phyloP scores from a whole-genome alignment of 2,888 invertebrate genomes.

The Sturmia bella region DNA sequence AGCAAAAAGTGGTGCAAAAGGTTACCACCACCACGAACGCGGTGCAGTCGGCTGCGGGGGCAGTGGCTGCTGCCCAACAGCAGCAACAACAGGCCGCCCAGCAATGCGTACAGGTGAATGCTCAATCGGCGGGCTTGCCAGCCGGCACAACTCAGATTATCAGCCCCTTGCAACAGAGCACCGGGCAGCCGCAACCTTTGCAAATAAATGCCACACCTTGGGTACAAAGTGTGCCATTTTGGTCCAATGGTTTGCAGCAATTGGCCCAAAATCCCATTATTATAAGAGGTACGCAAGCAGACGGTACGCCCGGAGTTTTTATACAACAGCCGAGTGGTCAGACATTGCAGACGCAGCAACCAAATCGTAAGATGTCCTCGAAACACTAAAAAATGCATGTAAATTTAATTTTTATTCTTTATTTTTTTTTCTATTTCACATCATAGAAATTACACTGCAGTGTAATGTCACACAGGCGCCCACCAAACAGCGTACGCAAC shows the following conservation, averaged over 20 bases:
- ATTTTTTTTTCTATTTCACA: no score
- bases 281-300: conserved; percentile 88
- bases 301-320: conserved; percentile 89
- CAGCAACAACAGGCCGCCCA: conserved; percentile 83
- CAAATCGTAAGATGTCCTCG: conserved; percentile 85
- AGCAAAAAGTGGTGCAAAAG: conserved; percentile 84
- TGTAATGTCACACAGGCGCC: conserved; percentile 80
- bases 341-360: conserved; percentile 85
- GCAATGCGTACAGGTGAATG: conserved; percentile 86
- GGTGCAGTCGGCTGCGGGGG: conserved; percentile 78
- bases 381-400: neutral
- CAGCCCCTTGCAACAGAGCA: conserved; percentile 87
- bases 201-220: conserved; percentile 88
- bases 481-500: conserved; percentile 83
- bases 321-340: conserved; percentile 87
- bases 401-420: no score
- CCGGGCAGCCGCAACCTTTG: conserved; percentile 86
- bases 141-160: conserved; percentile 87
- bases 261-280: conserved; percentile 91
- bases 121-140: conserved; percentile 86
- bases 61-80: conserved; percentile 79
- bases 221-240: conserved; percentile 89
- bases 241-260: conserved; percentile 88
- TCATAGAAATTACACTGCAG: conserved; percentile 79
- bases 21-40: conserved; percentile 81